Conservation (phyloP, 2,113 vertebrate genomes). For the Indri indri region DNA sequence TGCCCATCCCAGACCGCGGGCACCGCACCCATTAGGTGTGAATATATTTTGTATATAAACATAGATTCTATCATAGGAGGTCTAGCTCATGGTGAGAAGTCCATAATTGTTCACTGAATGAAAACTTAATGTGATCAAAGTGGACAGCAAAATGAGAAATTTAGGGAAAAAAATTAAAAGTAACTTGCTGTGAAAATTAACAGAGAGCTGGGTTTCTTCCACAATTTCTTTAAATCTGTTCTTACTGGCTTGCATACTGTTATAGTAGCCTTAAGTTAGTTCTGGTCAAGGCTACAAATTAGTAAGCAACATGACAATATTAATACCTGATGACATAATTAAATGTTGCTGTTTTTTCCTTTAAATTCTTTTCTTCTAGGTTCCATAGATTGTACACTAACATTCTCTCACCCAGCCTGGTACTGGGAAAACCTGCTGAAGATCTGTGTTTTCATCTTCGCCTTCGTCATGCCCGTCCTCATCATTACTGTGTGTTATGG, state of each 20-base stretch:
- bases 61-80: not conserved
- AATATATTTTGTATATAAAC: not conserved
- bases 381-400: slow-evolving; percentile 93
- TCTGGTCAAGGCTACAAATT: not conserved
- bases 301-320: not conserved
- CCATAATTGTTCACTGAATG: not conserved
- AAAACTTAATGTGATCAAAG: not conserved
- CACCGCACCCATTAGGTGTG: too few species aligned
- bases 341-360: slow-evolving; percentile 3
- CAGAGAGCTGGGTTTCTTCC: not conserved
- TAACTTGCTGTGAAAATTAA: not conserved
- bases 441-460: slow-evolving; percentile 99
- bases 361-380: slow-evolving; percentile 73
- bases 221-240: not conserved
- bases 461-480: slow-evolving; percentile 98
- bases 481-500: slow-evolving; percentile 98
- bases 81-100: not conserved
- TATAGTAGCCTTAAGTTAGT: not conserved
- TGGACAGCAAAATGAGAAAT: not conserved
- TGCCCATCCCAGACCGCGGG: too few species aligned
- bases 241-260: not conserved
- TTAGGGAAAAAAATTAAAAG: not conserved
- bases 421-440: slow-evolving; percentile 99
- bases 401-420: slow-evolving; percentile 96
- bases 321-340: not conserved